Conservation (phyloP, 2,113 vertebrate genomes). For the Periophthalmus modestus region DNA sequence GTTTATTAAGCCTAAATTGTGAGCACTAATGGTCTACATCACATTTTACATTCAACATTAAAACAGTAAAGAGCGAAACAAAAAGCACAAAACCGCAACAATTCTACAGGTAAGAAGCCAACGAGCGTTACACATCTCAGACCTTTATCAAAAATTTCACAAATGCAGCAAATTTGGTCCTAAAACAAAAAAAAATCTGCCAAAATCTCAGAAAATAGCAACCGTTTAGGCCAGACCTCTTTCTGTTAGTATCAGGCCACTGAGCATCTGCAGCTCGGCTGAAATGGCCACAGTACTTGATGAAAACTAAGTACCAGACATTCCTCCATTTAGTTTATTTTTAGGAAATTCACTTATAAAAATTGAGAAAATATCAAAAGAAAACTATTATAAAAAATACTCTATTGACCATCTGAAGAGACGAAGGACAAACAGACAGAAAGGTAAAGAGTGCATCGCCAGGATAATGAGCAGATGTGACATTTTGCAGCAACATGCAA, state of each 20-base stretch:
- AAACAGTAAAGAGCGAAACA: conserved; percentile 62
- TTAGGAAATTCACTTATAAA: conserved; percentile 75
- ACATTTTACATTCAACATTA: conserved; percentile 73
- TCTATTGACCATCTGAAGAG: conserved; percentile 65
- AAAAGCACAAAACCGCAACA: conserved; percentile 49
- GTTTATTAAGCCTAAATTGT: conserved; percentile 72
- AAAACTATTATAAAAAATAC: conserved; percentile 80
- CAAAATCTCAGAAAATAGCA: conserved; percentile 30
- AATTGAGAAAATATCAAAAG: conserved; percentile 77
- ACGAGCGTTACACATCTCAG: conserved; percentile 57
- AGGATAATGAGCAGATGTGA: conserved; percentile 37
- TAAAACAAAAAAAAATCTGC: conserved; percentile 57
- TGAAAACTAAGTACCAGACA: conserved; percentile 67
- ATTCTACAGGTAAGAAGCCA: conserved; percentile 50
- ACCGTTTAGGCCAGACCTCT: conserved; percentile 22
- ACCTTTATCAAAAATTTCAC: conserved; percentile 70
- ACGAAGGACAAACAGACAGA: conserved; percentile 53
- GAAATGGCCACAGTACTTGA: conserved; percentile 50
- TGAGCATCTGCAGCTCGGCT: conserved; percentile 25
- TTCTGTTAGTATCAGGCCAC: neutral
- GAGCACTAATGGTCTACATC: conserved; percentile 58
- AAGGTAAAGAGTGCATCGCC: conserved; percentile 52
- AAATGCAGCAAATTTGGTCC: conserved; percentile 71
- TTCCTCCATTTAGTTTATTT: conserved; percentile 51
- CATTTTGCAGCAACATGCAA: conserved; percentile 33